These are phyloP conservation scores for Taxidea taxus DNA, from an alignment of 2,113 vertebrate genomes.

Conservation along the genomic window DNA sequence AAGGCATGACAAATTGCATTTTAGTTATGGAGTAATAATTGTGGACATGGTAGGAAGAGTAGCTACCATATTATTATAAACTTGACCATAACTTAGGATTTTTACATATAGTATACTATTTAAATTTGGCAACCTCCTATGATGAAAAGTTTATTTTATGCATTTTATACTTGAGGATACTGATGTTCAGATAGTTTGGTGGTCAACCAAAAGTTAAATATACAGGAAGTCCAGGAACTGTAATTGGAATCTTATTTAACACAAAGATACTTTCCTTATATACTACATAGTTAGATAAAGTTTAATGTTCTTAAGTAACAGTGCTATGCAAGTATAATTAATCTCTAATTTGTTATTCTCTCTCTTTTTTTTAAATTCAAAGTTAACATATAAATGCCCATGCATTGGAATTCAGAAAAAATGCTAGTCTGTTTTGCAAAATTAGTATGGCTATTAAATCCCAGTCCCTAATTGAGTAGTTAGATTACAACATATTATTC, in stretches of 20 bases:
- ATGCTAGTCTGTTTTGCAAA: neutral
- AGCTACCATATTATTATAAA: neutral
- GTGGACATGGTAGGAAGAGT: neutral
- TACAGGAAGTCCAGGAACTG: neutral
- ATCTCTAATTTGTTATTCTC: neutral
- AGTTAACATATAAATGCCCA: neutral
- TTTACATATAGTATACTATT: neutral
- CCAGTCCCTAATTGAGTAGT: neutral
- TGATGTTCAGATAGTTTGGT: neutral
- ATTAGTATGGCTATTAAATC: neutral
- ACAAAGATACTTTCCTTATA: neutral
- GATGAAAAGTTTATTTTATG: neutral
- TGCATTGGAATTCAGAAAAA: neutral
- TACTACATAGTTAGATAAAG: neutral
- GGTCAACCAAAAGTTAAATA: neutral
- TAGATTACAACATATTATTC: neutral
- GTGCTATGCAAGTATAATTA: neutral
- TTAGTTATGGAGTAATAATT: neutral
- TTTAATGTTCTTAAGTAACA: neutral
- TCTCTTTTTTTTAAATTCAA: neutral
- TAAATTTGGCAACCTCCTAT: neutral
- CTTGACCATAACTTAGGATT: neutral
- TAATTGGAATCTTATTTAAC: neutral
- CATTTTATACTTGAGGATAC: neutral
- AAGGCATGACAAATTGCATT: neutral